Base-by-base conservation (phyloP, 2,113 vertebrate species). In the Apodemus sylvaticus region DNA sequence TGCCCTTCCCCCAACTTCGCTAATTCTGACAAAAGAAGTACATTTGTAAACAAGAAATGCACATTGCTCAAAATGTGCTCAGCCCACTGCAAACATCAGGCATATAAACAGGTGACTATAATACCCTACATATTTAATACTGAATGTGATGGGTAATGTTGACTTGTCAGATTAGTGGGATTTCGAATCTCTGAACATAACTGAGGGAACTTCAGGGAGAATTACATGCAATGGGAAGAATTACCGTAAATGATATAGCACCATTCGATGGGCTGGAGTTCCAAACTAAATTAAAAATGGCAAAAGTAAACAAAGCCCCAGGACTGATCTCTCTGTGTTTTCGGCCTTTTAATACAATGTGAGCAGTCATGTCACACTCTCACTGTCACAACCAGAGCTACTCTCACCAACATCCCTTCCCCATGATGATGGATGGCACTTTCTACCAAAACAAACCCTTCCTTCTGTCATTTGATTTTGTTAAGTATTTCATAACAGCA, bases 1-100 rank as follows among this genome's bases (percentile, higher is more conserved):
- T 93, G 42, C 91, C 64, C 58, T 66, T 20, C 17, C 29, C 42
- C 60, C 45, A 9, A 55, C 20, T 68, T 93, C 85, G 70, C 76
- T 94, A 85, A 87, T 95, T 92, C 66, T 88, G 79, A 68, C 48
- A 55, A 94, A 92, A 74, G 83, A 5, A 68, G 16, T 51, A 85
- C 1, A 22, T 36, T 85, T 55, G 48, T 31, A 77, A 71, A 77
- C 62, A 95, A 85, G 29, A 26, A 48, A 95, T 36, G 53, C 45
- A 68, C 34, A 58, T 64, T 81, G 24, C 36, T 48, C 31, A 78
- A 24, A 53, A 76, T 34, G 34, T 82, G 4, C 14, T 48, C 29
- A 48, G 53, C 3, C 10, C 55, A 73, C 48, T 36, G 39, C 66
- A 83, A 93, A 91, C 31, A 14, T n/a, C 22, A 91, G n/a, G 73